Percentiles rank a stretch among this genome's conserved stretches.
phyloP scores from a whole-genome alignment of 1,140 invertebrate species.

The Penaeus japonicus region DNA sequence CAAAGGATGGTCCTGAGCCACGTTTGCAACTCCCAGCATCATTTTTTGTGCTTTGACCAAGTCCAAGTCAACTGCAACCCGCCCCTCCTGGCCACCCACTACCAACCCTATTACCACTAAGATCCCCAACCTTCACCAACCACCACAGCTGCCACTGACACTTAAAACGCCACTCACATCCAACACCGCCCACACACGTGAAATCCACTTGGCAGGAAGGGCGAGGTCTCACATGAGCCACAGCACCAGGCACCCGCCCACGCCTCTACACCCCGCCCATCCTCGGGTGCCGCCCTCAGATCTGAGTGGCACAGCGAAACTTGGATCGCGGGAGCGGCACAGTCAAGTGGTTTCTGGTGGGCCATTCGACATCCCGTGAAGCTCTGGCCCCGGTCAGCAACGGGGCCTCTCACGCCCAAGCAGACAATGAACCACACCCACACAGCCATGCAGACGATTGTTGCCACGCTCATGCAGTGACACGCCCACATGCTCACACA shows the following conservation, averaged over 20 bases:
- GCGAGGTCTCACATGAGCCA: slow-evolving; percentile 29
- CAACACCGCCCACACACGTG: slow-evolving; percentile 21
- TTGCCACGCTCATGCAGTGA: background rate
- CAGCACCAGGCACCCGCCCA: slow-evolving; percentile 31
- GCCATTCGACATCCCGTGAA: too few relatives aligned
- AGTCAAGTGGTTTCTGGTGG: too few relatives aligned
- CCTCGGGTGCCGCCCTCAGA: background rate
- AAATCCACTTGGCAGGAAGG: slow-evolving; percentile 32
- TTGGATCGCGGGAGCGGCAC: too few relatives aligned
- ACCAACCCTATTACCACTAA: slow-evolving; percentile 36
- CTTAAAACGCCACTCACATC: background rate
- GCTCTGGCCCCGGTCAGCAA: too few relatives aligned
- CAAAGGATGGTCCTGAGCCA: slow-evolving; percentile 45
- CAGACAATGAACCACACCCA: background rate
- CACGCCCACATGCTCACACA: slow-evolving; percentile 21
- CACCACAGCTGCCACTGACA: slow-evolving; percentile 23
- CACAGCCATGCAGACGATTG: background rate
- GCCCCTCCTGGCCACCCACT: slow-evolving; percentile 43
- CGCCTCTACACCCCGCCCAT: background rate
- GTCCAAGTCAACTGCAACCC: slow-evolving; percentile 58
- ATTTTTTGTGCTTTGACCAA: slow-evolving; percentile 59
- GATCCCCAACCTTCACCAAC: slow-evolving; percentile 19
- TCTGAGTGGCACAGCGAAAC: too few relatives aligned
- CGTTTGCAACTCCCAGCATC: slow-evolving; percentile 54
- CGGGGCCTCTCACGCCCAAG: too few relatives aligned